Conservation (phyloP, 1,140 invertebrate genomes). For the Neodiprion pinetum region DNA sequence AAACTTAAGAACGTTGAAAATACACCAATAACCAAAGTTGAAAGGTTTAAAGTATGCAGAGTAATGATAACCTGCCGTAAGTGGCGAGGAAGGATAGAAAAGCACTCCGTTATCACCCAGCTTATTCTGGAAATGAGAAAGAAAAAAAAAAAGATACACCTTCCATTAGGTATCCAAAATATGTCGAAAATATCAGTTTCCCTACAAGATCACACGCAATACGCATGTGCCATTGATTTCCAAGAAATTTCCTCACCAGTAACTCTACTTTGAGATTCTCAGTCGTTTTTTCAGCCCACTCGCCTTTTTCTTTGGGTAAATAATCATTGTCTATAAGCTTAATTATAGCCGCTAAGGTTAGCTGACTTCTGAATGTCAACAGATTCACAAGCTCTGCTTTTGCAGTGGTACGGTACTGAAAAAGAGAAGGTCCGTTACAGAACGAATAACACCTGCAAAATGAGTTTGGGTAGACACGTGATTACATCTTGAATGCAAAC, state of each 20-base stretch:
- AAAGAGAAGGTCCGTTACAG: conserved; percentile 19
- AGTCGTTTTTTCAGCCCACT: conserved; percentile 70
- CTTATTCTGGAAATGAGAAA: conserved; percentile 63
- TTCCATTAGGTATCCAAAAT: no score
- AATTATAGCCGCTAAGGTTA: conserved; percentile 72
- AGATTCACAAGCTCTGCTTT: conserved; percentile 49
- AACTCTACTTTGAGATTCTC: conserved; percentile 67
- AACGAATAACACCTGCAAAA: background rate
- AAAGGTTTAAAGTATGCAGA: conserved; percentile 79
- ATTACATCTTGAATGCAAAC: conserved; percentile 52
- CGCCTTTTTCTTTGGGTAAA: conserved; percentile 67
- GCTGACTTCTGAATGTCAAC: conserved; percentile 60
- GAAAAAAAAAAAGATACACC: conserved; percentile 12
- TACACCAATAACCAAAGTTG: conserved; percentile 88
- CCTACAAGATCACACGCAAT: background rate
- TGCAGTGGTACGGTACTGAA: conserved; percentile 49
- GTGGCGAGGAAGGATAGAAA: conserved; percentile 84
- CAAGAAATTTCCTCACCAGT: conserved; percentile 57
- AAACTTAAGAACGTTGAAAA: conserved; percentile 87
- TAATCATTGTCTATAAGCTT: conserved; percentile 70
- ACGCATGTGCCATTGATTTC: conserved; percentile 3
- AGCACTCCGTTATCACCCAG: conserved; percentile 83
- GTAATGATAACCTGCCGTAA: conserved; percentile 85
- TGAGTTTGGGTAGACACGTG: background rate
- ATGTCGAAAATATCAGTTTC: background rate